Conservation (phyloP, 2,113 vertebrate species). For the Calypte anna region DNA sequence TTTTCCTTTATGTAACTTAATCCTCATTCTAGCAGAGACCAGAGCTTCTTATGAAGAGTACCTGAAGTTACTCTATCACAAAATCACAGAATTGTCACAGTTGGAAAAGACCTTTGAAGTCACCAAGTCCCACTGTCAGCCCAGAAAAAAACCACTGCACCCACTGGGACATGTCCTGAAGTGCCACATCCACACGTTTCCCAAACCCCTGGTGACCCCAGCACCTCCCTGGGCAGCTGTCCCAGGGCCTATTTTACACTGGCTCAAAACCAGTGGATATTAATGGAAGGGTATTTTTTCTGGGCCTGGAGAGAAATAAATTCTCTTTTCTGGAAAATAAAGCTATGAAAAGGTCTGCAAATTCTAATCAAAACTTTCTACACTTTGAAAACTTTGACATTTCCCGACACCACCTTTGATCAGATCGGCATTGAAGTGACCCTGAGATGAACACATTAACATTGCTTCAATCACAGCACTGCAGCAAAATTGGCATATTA, state of each 20-base stretch:
- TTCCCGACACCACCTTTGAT: conserved; percentile 34
- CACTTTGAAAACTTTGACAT: conserved; percentile 32
- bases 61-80: background rate
- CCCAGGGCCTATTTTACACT: background rate
- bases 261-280: background rate
- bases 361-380: conserved; percentile 8
- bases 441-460: conserved; percentile 60
- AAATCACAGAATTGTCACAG: too few species aligned
- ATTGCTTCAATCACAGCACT: conserved; percentile 63
- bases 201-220: too few species aligned
- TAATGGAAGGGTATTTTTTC: background rate
- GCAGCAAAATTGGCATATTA: conserved; percentile 74
- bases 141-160: too few species aligned
- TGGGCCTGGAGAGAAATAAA: background rate
- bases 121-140: too few species aligned
- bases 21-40: background rate
- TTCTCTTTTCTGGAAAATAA: background rate
- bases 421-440: conserved; percentile 68
- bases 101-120: too few species aligned
- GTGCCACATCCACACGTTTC: too few species aligned
- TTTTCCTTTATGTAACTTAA: background rate
- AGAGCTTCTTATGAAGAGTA: background rate
- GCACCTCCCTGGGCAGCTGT: too few species aligned
- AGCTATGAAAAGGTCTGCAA: background rate
- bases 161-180: too few species aligned